phyloP scores from a whole-genome alignment of 1,140 invertebrate genomes.

The Pseudomyrmex gracilis region DNA sequence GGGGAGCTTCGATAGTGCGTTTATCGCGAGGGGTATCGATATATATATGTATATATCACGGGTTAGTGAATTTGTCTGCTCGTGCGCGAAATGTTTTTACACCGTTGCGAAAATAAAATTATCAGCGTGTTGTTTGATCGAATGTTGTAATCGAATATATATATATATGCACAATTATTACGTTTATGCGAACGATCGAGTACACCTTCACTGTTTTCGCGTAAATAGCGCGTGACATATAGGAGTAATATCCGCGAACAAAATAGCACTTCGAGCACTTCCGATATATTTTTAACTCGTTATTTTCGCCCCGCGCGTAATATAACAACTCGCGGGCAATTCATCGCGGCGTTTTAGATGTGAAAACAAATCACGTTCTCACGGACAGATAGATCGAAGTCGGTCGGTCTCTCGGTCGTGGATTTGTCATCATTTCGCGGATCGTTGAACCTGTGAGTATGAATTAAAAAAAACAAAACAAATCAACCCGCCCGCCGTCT shows the following conservation, averaged over 20 bases:
- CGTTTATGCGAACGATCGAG: background rate
- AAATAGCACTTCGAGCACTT: background rate
- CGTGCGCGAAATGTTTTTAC: slow-evolving; percentile 18
- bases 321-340: slow-evolving; percentile 22
- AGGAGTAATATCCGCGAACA: background rate
- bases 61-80: background rate
- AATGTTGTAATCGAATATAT: background rate
- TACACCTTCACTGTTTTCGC: background rate
- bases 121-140: background rate
- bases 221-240: slow-evolving; percentile 2
- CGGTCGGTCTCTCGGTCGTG: background rate
- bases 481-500: slow-evolving; percentile 9
- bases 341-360: slow-evolving; percentile 27
- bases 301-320: slow-evolving; percentile 7
- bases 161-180: too few species aligned
- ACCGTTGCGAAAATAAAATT: background rate
- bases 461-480: background rate
- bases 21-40: background rate
- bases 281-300: slow-evolving; percentile 39
- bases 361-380: slow-evolving; percentile 19
- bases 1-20: too few species aligned
- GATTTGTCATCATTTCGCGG: background rate
- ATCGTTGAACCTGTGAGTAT: slow-evolving; percentile 23
- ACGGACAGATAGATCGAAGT: background rate
- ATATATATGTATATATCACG: too few species aligned